Base-by-base conservation (phyloP, 2,888 invertebrate species). In the Philereme transversata region DNA sequence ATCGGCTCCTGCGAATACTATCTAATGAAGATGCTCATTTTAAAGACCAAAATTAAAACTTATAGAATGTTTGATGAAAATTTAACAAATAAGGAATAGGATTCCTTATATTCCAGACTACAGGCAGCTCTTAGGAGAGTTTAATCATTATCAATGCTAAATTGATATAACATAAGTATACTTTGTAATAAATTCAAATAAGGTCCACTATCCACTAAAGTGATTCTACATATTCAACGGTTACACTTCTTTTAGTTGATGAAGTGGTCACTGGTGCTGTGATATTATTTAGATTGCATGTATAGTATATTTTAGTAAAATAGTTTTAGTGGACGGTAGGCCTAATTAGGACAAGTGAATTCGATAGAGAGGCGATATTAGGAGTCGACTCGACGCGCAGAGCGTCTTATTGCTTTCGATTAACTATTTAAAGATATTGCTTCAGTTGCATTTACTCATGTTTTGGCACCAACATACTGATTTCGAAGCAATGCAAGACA, bases 381-480 rank as follows among this genome's bases (percentile, higher is more conserved):
- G 36, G 46, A 38, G 55, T 52, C 58, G 51, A 38, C 47, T 51
- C 40, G 55, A 55, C 54, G 54, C 43, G 44, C 53, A 22, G 33
- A 38, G 38, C 57, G 49, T 41, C 55, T 79, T 83, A 82, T 83
- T 82, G 83, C 82, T 84, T 78, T 70, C 67, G 63, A 68, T 67
- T 78, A 68, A 48, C 53, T 41, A 41, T 57, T 68, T 72, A 74
- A 69, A 73, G 71, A 80, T 87, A 87, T 88, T 87, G 87, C 87
- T 87, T 77, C 67, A 43, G 49, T 54, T 77, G 82, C 81, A 51
- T 57, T 59, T 36, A 49, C 33, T 51, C 51, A 62, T 60, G 68
- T 67, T 82, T 86, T 84, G 87, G 87, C 87, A 86, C 86, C 81
- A 79, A 75, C 78, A 82, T 78, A 82, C 81, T 81, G 79, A 58